Percentiles rank a stretch among this genome's conserved stretches.
phyloP scores from a whole-genome alignment of 2,888 invertebrate genomes.

The Ptilodon capucinus region DNA sequence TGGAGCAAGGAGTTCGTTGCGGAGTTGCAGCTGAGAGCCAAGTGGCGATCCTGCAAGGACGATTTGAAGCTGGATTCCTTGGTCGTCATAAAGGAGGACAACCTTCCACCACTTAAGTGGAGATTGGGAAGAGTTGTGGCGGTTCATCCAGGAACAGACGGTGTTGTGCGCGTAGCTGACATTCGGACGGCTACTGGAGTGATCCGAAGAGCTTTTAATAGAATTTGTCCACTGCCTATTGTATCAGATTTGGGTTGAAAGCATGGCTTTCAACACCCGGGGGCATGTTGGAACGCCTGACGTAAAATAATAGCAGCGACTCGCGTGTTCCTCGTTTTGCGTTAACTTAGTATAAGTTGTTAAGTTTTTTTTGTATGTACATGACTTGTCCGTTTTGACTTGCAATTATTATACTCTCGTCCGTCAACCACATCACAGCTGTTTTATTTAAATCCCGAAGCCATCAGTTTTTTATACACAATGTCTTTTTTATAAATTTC shows the following conservation, averaged over 20 bases:
- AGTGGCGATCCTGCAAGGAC: not conserved
- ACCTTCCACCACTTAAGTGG: not conserved
- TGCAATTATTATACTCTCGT: no score
- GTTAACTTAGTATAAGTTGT: no score
- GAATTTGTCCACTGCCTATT: not conserved
- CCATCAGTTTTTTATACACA: no score
- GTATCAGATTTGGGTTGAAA: not conserved
- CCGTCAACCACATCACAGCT: no score
- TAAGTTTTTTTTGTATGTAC: no score
- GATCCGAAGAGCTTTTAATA: not conserved
- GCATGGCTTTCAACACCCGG: not conserved
- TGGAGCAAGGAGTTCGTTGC: not conserved
- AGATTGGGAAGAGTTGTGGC: not conserved
- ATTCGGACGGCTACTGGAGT: not conserved
- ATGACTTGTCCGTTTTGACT: no score
- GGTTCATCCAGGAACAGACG: not conserved
- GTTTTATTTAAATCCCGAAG: no score
- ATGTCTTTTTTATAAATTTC: no score
- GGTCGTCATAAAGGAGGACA: not conserved
- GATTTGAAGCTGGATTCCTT: not conserved
- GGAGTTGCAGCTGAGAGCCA: not conserved
- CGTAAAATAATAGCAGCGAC: not conserved
- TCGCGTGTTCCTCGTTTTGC: not conserved
- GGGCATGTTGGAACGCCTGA: not conserved
- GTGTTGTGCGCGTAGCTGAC: not conserved